Base-by-base conservation (phyloP, 2,797 vertebrate genomes). In the Nyctibius grandis region DNA sequence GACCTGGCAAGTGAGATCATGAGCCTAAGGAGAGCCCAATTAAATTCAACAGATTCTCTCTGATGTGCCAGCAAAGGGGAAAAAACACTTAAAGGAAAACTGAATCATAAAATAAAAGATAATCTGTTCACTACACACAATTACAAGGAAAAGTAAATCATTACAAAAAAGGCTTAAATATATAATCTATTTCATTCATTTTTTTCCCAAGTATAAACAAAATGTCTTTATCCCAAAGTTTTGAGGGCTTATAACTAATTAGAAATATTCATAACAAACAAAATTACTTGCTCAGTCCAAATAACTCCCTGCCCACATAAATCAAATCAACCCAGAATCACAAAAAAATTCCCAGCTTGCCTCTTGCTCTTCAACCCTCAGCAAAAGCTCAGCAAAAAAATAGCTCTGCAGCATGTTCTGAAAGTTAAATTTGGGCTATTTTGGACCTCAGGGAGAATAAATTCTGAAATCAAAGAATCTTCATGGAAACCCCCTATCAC, bases 381-480 rank as follows among this genome's bases (percentile, higher is more conserved):
- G 93, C 83, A 82, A 97, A 94, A 93, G 45, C 91, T 95, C 96
- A 91, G 95, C 80, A 96, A 95, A 97, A 96, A 96, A 96, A 91
- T 83, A 96, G 69, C 93, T 95, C 68, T 91, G 88, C 95, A 91
- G 90, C 90, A 89, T 96, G 60, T 91, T 96, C 90, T 94, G 95
- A 94, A 95, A 96, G 93, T 93, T 96, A 95, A 96, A 95, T 95
- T 96, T 94, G 94, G 90, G 90, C 88, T 96, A 95, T 95, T 96
- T 95, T 95, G 90, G 94, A 96, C 96, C 94, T 96, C 68, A 77
- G 96, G 95, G 96, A 89, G 90, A 96, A 96, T 94, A 94, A 95
- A 96, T 95, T 96, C 86, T 89, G 90, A 97, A 96, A 96, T 96
- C 94, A 95, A 96, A 96, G 96, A 93, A 91, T 83, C 86, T 95